phyloP scores from a whole-genome alignment of 2,797 vertebrate species.

The Cyprinella venusta region DNA sequence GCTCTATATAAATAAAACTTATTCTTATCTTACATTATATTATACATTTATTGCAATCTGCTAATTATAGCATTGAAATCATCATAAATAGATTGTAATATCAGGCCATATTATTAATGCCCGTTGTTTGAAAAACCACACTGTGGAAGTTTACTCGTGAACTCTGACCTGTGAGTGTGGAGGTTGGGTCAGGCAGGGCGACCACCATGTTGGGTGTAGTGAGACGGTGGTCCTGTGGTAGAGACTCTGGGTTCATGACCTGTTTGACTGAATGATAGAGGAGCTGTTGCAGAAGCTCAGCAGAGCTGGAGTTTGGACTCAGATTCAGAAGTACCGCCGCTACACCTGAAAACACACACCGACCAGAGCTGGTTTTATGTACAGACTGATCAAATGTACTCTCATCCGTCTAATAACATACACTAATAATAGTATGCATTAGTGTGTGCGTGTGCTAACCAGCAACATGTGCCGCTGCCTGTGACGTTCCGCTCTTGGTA shows the following conservation, averaged over 20 bases:
- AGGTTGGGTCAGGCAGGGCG: constrained; percentile 68
- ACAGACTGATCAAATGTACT: background rate
- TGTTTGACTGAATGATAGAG: constrained; percentile 77
- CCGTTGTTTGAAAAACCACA: background rate
- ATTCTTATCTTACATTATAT: background rate
- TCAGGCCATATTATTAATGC: background rate
- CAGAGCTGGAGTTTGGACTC: constrained; percentile 68
- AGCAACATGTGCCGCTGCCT: constrained; percentile 86
- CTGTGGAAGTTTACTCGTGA: background rate
- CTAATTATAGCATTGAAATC: background rate
- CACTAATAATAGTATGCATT: background rate
- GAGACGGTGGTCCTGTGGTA: constrained; percentile 77
- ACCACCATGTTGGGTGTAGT: constrained; percentile 83
- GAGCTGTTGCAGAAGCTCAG: constrained; percentile 82
- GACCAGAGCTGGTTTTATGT: background rate
- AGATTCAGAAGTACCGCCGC: constrained; percentile 81
- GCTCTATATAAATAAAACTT: too few species aligned
- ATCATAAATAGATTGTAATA: background rate
- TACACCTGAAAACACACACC: constrained; percentile 75
- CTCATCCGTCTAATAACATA: background rate
- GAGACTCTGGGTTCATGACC: constrained; percentile 73
- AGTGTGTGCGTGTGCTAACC: constrained; percentile 66
- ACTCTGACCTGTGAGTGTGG: constrained; percentile 37
- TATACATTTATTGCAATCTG: background rate
- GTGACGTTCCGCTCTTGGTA: constrained; percentile 85